phyloP scores from a whole-genome alignment of 2,113 vertebrate species.

The Protobothrops mucrosquamatus region DNA sequence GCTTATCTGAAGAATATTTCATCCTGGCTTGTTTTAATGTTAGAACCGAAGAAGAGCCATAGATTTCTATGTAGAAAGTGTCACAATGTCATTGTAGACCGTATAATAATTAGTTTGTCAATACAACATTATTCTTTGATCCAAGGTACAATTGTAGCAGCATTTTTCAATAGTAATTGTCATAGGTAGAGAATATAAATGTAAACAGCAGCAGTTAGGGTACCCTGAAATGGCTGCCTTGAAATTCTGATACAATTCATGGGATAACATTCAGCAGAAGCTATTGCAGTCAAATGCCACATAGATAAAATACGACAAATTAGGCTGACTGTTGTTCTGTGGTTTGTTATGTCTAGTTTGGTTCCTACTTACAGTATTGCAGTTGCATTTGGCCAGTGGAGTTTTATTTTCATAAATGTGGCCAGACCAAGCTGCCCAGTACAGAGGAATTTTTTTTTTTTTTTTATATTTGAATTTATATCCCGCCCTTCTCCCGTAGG shows the following conservation, averaged over 20 bases:
- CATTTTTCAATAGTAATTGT: background rate
- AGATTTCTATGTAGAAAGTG: background rate
- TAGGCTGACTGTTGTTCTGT: constrained; percentile 69
- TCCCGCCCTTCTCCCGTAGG: no score
- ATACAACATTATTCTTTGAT: background rate
- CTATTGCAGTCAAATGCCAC: constrained; percentile 73
- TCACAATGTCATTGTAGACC: background rate
- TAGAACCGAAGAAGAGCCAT: background rate
- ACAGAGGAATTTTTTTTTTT: no score
- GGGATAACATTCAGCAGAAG: constrained; percentile 67
- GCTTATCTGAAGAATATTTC: background rate
- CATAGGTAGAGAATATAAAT: background rate
- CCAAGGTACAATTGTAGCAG: background rate
- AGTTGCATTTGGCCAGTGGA: constrained; percentile 79
- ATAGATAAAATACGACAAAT: constrained; percentile 77
- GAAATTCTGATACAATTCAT: constrained; percentile 34
- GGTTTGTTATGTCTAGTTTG: constrained; percentile 92
- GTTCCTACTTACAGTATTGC: constrained; percentile 76
- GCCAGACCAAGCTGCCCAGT: constrained; percentile 78
- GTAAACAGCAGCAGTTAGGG: constrained; percentile 60
- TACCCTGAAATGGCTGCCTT: constrained; percentile 74
- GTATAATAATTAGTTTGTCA: background rate
- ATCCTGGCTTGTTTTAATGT: background rate
- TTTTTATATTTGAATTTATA: no score
- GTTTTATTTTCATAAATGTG: constrained; percentile 76